Conservation (phyloP, 2,113 vertebrate genomes). For the Festucalex cinctus region DNA sequence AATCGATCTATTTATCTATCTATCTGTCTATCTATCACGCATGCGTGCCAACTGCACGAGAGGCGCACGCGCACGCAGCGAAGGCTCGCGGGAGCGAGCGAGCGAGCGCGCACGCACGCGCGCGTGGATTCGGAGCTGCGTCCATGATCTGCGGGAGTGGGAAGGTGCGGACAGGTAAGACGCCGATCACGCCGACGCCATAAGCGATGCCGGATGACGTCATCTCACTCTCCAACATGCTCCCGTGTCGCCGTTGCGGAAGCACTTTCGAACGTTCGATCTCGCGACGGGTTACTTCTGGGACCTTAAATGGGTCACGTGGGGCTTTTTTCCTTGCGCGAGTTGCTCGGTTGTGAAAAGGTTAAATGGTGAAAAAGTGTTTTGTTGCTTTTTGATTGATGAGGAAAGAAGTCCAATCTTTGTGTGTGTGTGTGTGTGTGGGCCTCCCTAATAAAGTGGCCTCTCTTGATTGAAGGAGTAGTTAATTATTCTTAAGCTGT, state of each 20-base stretch:
- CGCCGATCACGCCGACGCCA: neutral
- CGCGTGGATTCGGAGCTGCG: slow-evolving; percentile 8
- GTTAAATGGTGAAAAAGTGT: no score
- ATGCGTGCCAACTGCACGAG: no score
- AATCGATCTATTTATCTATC: no score
- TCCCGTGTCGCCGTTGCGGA: neutral
- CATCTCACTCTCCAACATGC: neutral
- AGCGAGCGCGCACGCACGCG: neutral
- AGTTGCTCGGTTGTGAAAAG: no score
- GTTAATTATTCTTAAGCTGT: neutral
- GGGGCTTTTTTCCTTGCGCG: no score
- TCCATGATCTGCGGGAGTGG: slow-evolving; percentile 57
- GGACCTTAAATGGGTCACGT: neutral
- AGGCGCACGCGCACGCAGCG: neutral
- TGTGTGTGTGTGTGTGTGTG: neutral
- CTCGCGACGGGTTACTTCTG: neutral
- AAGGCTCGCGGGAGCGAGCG: neutral
- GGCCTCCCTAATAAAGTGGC: neutral
- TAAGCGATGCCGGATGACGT: neutral
- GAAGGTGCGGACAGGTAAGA: slow-evolving; percentile 47
- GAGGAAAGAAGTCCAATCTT: neutral
- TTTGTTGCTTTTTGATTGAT: neutral
- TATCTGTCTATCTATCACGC: no score
- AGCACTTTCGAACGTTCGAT: neutral
- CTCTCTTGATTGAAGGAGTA: neutral